Conservation (phyloP, 2,797 vertebrate genomes). For the Melopsittacus undulatus region DNA sequence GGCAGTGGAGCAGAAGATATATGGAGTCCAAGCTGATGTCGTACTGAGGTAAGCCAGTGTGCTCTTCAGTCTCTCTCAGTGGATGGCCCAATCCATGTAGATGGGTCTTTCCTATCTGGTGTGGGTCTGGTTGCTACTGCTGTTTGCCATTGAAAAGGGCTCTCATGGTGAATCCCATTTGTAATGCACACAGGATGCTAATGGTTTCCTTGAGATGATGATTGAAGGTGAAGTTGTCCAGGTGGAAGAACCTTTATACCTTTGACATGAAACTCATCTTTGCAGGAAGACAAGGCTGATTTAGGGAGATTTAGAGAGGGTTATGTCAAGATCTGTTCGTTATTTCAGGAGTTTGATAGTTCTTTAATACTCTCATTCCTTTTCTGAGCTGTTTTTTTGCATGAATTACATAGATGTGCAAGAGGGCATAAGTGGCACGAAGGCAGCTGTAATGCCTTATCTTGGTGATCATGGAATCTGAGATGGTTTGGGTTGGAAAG, state of each 20-base stretch:
- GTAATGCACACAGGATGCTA: not conserved
- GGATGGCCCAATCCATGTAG: not conserved
- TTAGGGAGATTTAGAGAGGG: not conserved
- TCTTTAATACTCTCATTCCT: not conserved
- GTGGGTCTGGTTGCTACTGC: not conserved
- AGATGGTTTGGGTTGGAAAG: no score
- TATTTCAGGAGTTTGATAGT: not conserved
- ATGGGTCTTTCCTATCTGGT: not conserved
- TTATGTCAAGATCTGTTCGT: not conserved
- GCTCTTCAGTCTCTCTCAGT: not conserved
- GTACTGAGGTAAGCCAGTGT: slow-evolving; percentile 82
- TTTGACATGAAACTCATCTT: not conserved
- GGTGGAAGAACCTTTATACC: not conserved
- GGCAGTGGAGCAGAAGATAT: slow-evolving; percentile 87
- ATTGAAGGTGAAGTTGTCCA: not conserved
- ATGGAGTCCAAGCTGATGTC: slow-evolving; percentile 89
- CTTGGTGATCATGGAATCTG: no score
- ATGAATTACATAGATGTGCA: not conserved
- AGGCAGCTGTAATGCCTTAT: not conserved
- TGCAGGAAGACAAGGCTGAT: not conserved
- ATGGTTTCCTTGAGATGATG: not conserved
- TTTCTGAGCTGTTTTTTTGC: not conserved
- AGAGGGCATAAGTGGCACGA: not conserved
- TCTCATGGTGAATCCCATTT: not conserved
- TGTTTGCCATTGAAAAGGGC: not conserved